A percentile compares a stretch with the other conserved stretches of the same genome.
Evolutionary conservation across 1,140 invertebrate species (phyloP).

Genomic region (Philotrypesis tridentata): DNA sequence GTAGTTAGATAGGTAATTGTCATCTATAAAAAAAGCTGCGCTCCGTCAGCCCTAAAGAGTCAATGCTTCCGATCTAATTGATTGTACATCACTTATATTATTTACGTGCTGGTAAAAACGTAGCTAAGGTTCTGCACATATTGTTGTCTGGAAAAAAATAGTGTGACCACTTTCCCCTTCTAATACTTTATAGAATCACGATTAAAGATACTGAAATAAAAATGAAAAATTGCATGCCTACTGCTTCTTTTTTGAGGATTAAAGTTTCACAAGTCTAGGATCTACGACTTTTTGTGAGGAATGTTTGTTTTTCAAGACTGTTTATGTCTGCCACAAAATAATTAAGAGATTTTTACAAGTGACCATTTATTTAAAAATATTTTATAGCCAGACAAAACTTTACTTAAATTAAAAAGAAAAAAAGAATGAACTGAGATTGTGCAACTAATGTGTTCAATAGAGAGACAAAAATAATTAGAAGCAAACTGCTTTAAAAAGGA

Average conservation of each 20-base stretch:
- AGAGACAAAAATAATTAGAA: conserved; percentile 10
- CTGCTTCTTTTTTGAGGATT: conserved; percentile 26
- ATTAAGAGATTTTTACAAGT: conserved; percentile 25
- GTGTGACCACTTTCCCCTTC: conserved; percentile 16
- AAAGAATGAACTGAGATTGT: conserved; percentile 26
- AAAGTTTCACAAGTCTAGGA: conserved; percentile 25
- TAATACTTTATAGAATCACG: conserved; percentile 1
- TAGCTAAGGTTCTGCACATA: conserved; percentile 44
- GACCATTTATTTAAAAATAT: conserved; percentile 20
- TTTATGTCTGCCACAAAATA: conserved; percentile 33
- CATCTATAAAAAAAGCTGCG: conserved; percentile 31
- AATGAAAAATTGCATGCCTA: conserved; percentile 23
- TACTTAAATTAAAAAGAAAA: conserved; percentile 14
- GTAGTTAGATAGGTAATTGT: conserved; percentile 47
- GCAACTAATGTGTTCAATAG: conserved; percentile 43
- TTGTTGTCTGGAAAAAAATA: conserved; percentile 31
- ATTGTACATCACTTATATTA: conserved; percentile 35
- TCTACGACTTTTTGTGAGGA: conserved; percentile 24
- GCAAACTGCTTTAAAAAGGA: not conserved
- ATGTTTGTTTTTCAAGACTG: conserved; percentile 40
- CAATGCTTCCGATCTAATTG: conserved; percentile 42
- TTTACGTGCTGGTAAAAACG: conserved; percentile 39
- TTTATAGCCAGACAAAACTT: conserved; percentile 22
- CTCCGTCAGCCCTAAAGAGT: conserved; percentile 30
- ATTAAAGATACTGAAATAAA: too few species aligned